Percentiles rank a stretch among this genome's conserved stretches.
Evolutionary conservation across 1,140 invertebrate species (phyloP).

Genomic region (Drosophila arawakana): DNA sequence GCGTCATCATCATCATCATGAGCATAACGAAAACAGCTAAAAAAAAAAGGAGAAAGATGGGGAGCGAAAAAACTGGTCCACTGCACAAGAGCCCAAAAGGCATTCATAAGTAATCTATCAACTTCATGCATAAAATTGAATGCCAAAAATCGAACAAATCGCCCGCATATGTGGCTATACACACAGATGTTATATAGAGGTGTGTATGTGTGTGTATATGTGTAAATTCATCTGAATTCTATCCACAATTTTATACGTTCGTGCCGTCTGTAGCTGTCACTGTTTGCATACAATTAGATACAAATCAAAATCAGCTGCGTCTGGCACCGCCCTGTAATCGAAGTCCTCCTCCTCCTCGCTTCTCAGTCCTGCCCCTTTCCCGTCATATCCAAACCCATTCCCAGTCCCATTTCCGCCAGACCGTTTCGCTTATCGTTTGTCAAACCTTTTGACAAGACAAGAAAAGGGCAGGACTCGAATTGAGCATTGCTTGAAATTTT

Average conservation of each 20-base stretch:
- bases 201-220: constrained; percentile 2
- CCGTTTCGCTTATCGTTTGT: constrained; percentile 64
- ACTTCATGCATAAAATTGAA: constrained; percentile 77
- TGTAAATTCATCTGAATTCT: constrained; percentile 28
- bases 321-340: constrained; percentile 52
- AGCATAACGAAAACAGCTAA: constrained; percentile 18
- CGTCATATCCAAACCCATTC: not conserved
- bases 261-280: constrained; percentile 33
- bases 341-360: not conserved
- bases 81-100: constrained; percentile 40
- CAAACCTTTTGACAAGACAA: constrained; percentile 77
- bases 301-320: constrained; percentile 77
- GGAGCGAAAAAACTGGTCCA: constrained; percentile 29
- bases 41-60: not conserved
- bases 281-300: constrained; percentile 83
- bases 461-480: constrained; percentile 66
- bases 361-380: constrained; percentile 6
- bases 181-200: not conserved
- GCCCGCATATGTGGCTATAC: constrained; percentile 65
- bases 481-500: constrained; percentile 51
- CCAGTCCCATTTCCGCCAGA: constrained; percentile 10
- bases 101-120: constrained; percentile 75
- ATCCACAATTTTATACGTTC: constrained; percentile 29
- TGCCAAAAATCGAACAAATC: constrained; percentile 71
- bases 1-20: constrained; percentile 12